Evolutionary conservation across 2,113 vertebrate species (phyloP).

Genomic region (Romanogobio albipinnatus): DNA sequence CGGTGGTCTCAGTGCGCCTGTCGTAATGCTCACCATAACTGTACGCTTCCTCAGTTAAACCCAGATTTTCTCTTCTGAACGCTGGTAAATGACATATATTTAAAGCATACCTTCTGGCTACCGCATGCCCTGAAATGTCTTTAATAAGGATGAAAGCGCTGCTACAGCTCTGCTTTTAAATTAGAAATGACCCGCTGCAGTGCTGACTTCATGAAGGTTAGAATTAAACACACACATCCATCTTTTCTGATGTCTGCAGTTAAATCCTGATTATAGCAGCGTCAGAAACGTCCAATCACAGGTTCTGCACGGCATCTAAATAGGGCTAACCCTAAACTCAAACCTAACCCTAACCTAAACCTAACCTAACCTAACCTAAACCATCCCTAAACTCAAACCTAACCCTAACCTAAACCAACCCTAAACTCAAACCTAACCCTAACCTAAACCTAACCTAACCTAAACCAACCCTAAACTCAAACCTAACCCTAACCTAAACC

Average conservation of each 20-base stretch:
- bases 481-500: too few relatives aligned
- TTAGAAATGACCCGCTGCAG: constrained; percentile 71
- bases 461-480: too few relatives aligned
- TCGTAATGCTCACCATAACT: constrained; percentile 46
- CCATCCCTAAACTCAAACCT: too few relatives aligned
- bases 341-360: too few relatives aligned
- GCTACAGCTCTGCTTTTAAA: constrained; percentile 73
- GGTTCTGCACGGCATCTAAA: not conserved
- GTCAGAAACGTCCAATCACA: not conserved
- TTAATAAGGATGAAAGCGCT: constrained; percentile 74
- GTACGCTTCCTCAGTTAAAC: constrained; percentile 66
- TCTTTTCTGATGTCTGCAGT: constrained; percentile 60
- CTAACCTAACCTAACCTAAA: too few relatives aligned
- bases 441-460: too few relatives aligned
- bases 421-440: too few relatives aligned
- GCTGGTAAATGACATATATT: constrained; percentile 76
- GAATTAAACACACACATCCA: constrained; percentile 73
- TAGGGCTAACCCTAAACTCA: too few relatives aligned
- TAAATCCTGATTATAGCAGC: not conserved
- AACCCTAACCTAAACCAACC: too few relatives aligned
- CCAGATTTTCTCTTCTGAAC: constrained; percentile 72
- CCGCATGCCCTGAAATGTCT: constrained; percentile 72
- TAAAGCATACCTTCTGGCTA: constrained; percentile 73
- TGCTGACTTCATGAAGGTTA: constrained; percentile 74
- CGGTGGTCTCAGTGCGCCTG: not conserved